Percentiles rank a stretch among this genome's conserved stretches.
These are phyloP conservation scores for Corythornis madagascariensis DNA, from an alignment of 2,113 vertebrate genomes.

Conservation along the genomic window DNA sequence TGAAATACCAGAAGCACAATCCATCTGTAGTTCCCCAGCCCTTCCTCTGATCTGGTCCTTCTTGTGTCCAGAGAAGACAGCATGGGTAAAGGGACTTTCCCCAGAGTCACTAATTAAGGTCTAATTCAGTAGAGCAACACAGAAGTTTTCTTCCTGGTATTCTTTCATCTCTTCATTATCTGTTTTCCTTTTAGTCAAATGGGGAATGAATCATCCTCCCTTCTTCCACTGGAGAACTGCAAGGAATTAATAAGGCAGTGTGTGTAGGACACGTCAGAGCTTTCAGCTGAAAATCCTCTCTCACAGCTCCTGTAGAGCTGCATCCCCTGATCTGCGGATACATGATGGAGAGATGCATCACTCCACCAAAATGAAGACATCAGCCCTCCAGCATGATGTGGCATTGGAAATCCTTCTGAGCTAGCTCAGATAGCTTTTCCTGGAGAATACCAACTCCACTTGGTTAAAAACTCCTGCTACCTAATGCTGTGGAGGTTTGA, in stretches of 20 bases:
- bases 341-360: neutral
- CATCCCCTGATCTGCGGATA: neutral
- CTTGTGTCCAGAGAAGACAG: neutral
- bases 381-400: neutral
- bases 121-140: neutral
- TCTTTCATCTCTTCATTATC: neutral
- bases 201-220: neutral
- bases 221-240: neutral
- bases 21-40: neutral
- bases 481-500: neutral
- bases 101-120: neutral
- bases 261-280: neutral
- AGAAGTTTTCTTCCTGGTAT: neutral
- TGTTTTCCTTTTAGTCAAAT: neutral
- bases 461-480: neutral
- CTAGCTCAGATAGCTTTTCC: neutral
- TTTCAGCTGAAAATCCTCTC: neutral
- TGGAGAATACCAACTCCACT: neutral
- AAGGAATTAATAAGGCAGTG: neutral
- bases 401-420: neutral
- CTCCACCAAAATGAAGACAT: neutral
- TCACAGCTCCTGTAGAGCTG: neutral
- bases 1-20: neutral
- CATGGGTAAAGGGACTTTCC: neutral
- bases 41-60: neutral